A percentile compares a stretch with the other conserved stretches of the same genome.
Conservation (phyloP, 1,140 invertebrate genomes). For the Drosophila tsacasi region DNA sequence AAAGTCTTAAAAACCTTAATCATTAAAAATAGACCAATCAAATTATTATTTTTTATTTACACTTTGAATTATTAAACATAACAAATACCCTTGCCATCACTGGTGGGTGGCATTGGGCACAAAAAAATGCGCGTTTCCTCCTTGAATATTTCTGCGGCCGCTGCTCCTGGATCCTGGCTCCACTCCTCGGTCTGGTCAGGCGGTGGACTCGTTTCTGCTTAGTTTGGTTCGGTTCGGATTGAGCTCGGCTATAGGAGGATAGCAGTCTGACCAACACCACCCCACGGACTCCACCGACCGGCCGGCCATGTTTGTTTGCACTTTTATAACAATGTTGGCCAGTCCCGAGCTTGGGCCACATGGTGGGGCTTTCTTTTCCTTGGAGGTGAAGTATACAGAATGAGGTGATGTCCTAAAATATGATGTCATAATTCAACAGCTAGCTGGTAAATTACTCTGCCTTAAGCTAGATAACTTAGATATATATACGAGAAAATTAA, state of each 20-base stretch:
- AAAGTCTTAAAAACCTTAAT: neutral
- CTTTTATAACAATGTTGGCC: slow-evolving; percentile 79
- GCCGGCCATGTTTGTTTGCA: slow-evolving; percentile 72
- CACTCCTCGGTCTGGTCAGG: slow-evolving; percentile 58
- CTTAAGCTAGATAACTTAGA: neutral
- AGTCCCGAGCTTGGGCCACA: slow-evolving; percentile 20
- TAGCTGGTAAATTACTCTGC: neutral
- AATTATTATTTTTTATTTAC: neutral
- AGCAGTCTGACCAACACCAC: slow-evolving; percentile 5
- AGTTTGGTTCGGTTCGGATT: slow-evolving; percentile 20
- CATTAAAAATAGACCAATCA: neutral
- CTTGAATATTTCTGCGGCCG: slow-evolving; percentile 44
- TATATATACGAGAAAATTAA: neutral
- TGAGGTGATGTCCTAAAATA: slow-evolving; percentile 46
- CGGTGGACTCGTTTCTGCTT: slow-evolving; percentile 38
- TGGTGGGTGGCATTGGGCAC: slow-evolving; percentile 1
- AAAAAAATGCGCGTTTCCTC: slow-evolving; percentile 33
- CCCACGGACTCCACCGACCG: slow-evolving; percentile 7
- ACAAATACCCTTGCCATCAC: slow-evolving; percentile 6
- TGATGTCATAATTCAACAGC: slow-evolving; percentile 67
- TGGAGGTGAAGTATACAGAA: neutral
- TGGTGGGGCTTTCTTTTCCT: slow-evolving; percentile 10
- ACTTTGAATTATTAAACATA: no score
- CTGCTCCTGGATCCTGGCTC: slow-evolving; percentile 22
- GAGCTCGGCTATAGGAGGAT: slow-evolving; percentile 8